phyloP scores from a whole-genome alignment of 2,113 vertebrate species.

The Cyanoramphus novaezelandiae region DNA sequence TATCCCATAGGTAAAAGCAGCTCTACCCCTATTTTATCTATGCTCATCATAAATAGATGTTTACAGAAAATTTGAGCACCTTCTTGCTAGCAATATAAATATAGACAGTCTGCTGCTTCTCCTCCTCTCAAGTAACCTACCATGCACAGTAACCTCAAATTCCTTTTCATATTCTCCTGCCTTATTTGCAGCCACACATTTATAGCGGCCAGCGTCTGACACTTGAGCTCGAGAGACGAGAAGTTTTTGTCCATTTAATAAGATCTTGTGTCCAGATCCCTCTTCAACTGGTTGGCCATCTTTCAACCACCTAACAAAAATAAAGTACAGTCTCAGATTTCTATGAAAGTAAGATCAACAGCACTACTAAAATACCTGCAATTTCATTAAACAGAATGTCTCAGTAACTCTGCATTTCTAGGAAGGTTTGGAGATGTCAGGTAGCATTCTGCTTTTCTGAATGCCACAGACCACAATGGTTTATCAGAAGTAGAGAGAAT shows the following conservation, averaged over 20 bases:
- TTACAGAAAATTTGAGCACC: not conserved
- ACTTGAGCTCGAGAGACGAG: conserved; percentile 84
- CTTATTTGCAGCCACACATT: conserved; percentile 87
- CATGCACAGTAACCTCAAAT: conserved; percentile 90
- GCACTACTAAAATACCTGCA: not conserved
- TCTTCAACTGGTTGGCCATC: conserved; percentile 80
- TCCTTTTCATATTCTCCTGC: conserved; percentile 85
- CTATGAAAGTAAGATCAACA: not conserved
- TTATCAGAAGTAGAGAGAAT: not conserved
- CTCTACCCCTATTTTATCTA: not conserved
- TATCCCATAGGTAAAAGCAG: not conserved
- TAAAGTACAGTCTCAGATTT: not conserved
- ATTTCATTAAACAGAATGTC: not conserved
- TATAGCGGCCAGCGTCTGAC: conserved; percentile 88
- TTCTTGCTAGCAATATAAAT: not conserved
- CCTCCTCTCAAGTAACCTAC: conserved; percentile 55
- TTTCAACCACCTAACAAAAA: conserved; percentile 87
- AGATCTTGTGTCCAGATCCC: conserved; percentile 76
- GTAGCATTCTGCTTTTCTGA: not conserved
- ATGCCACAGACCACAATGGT: not conserved
- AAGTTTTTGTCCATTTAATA: conserved; percentile 82
- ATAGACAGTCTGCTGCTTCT: not conserved
- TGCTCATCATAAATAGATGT: not conserved
- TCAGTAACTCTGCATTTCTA: not conserved
- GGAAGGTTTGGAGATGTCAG: not conserved